A percentile compares a stretch with the other conserved stretches of the same genome.
These are phyloP conservation scores for Drosophila miranda DNA, from an alignment of 1,140 invertebrate genomes.

Conservation along the genomic window DNA sequence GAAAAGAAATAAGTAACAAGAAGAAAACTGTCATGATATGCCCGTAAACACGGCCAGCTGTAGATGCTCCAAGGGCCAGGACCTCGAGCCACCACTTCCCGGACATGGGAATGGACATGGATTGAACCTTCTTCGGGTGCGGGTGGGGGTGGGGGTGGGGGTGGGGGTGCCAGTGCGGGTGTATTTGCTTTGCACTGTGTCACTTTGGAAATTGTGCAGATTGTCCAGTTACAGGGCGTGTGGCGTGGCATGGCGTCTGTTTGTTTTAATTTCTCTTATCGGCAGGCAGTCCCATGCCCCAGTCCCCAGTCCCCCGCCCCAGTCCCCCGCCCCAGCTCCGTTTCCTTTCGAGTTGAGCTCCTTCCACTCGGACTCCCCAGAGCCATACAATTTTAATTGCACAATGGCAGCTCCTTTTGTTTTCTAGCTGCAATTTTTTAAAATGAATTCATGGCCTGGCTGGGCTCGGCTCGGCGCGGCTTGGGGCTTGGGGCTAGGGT, in stretches of 20 bases:
- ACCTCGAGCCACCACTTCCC: not conserved
- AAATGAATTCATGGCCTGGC: constrained; percentile 66
- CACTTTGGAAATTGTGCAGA: constrained; percentile 74
- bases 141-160: too few species aligned
- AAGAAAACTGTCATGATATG: constrained; percentile 68
- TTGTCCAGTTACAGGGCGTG: constrained; percentile 53
- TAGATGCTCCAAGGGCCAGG: constrained; percentile 26
- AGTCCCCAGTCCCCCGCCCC: not conserved
- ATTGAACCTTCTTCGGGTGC: constrained; percentile 44
- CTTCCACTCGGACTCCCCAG: constrained; percentile 46
- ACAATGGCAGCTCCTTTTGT: constrained; percentile 75
- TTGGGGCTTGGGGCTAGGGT: constrained; percentile 7
- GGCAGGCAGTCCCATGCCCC: constrained; percentile 55
- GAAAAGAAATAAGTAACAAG: constrained; percentile 7
- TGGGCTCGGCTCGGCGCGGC: too few species aligned
- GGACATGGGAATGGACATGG: constrained; percentile 43
- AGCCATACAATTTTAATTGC: constrained; percentile 79
- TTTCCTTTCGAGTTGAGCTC: constrained; percentile 22
- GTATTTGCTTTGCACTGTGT: constrained; percentile 67
- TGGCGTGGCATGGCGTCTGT: constrained; percentile 39
- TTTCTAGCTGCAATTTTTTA: constrained; percentile 72
- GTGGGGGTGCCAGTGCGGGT: constrained; percentile 12
- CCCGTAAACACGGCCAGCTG: constrained; percentile 74
- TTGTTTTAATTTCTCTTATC: constrained; percentile 80
- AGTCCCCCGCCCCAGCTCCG: constrained; percentile 12